Percentiles rank a stretch among this genome's conserved stretches.
phyloP scores from a whole-genome alignment of 2,113 vertebrate genomes.

The Spea bombifrons region DNA sequence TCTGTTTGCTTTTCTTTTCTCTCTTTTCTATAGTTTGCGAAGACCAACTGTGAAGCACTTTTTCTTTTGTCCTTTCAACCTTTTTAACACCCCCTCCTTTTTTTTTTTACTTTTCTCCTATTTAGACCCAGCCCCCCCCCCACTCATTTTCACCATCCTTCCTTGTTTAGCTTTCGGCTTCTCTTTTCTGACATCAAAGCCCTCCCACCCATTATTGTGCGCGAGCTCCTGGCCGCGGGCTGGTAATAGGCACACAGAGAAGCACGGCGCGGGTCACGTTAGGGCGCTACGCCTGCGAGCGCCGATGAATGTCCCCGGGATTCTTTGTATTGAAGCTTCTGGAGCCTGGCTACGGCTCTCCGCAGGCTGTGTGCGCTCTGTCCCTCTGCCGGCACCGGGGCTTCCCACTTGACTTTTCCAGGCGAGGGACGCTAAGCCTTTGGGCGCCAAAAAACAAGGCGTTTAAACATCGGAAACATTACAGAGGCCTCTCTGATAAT shows the following conservation, averaged over 20 bases:
- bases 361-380: constrained; percentile 40
- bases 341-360: constrained; percentile 78
- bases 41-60: constrained; percentile 75
- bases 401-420: constrained; percentile 54
- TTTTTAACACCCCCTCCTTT: constrained; percentile 52
- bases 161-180: constrained; percentile 67
- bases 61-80: constrained; percentile 71
- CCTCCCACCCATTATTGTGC: constrained; percentile 85
- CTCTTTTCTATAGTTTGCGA: constrained; percentile 69
- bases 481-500: no score
- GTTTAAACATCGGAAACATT: no score
- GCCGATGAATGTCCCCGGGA: constrained; percentile 73
- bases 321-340: constrained; percentile 77
- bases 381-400: constrained; percentile 48
- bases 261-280: constrained; percentile 94
- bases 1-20: constrained; percentile 95
- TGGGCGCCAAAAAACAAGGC: no score
- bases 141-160: neutral
- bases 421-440: no score
- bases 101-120: constrained; percentile 51
- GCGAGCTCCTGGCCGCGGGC: constrained; percentile 82
- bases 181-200: constrained; percentile 94
- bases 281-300: constrained; percentile 73
- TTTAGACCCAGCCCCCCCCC: constrained; percentile 52
- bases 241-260: constrained; percentile 91